Base-by-base conservation (phyloP, 2,888 invertebrate species). In the Andrena trimmerana region DNA sequence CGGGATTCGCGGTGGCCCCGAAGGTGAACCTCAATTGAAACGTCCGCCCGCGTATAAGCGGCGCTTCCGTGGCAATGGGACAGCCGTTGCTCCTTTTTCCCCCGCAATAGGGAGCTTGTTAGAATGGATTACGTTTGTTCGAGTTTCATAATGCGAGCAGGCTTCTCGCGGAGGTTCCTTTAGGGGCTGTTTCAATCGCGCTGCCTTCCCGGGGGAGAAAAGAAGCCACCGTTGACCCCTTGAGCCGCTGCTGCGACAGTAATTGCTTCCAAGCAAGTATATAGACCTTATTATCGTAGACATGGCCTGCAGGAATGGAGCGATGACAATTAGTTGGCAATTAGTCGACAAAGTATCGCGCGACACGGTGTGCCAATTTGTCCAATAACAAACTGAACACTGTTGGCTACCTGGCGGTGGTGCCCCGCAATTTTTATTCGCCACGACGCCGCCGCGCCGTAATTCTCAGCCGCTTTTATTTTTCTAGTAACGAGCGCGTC, bases 1-100 rank as follows among this genome's bases (percentile, higher is more conserved):
- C n/a, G 31, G 62, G 50, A 72, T 63, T 68, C 71, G 33, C n/a
- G 27, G 54, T n/a, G 67, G 29, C 59, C 57, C 65, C 42, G 33
- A 78, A 86, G 70, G 81, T 71, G 78, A 73, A 48, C 70, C 54
- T 27, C 75, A 52, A 84, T 82, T 82, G 79, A 78, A 85, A 54
- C 31, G 78, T 73, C 62, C 66, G 50, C 13, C 67, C 20, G 60
- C 36, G 69, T 57, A 70, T 66, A 78, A 82, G 78, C 66, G 29
- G 73, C 36, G 36, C 27, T 16, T 31, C 42, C 42, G 59, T 29
- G 62, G 48, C 42, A 68, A 72, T 65, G 16, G 57, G 57, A 36
- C 57, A 69, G 62, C 10, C 52, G 48, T 65, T 13, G 27, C 69
- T 67, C 57, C 60, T 83, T 67, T 54, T 24, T 10, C 6, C 59